These are phyloP conservation scores for Drosophila subpulchrella DNA, from an alignment of 1,140 invertebrate species.

Conservation along the genomic window DNA sequence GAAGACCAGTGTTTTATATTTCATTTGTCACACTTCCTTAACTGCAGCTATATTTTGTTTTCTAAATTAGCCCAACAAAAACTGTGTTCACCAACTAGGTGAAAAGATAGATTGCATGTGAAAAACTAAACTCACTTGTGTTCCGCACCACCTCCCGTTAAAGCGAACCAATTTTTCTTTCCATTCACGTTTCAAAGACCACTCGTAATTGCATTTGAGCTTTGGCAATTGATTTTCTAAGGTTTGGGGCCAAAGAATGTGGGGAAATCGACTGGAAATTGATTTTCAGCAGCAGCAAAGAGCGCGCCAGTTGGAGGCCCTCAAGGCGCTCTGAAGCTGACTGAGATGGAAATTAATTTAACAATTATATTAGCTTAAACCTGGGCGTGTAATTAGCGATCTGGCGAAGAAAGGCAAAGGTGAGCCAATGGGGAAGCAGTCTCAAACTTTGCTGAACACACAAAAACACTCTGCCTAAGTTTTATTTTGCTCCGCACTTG, in stretches of 20 bases:
- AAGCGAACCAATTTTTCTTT: conserved; percentile 7
- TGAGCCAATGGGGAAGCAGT: background rate
- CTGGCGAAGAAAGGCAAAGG: background rate
- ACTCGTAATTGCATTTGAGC: conserved; percentile 55
- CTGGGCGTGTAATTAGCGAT: conserved; percentile 33
- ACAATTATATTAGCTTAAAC: conserved; percentile 37
- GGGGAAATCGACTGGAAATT: conserved; percentile 65
- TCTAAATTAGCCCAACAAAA: background rate
- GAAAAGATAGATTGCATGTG: conserved; percentile 4
- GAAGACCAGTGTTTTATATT: background rate
- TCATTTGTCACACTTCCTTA: background rate
- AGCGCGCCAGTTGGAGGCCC: background rate
- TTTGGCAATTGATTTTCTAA: conserved; percentile 43
- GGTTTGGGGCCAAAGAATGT: conserved; percentile 4
- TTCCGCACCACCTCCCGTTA: conserved; percentile 9
- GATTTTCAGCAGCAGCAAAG: conserved; percentile 55
- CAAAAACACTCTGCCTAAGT: conserved; percentile 18
- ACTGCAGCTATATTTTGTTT: background rate
- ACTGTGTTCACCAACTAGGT: no score
- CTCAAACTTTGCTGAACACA: conserved; percentile 24
- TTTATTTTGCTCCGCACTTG: conserved; percentile 31
- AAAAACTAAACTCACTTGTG: conserved; percentile 13
- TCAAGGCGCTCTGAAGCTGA: conserved; percentile 20
- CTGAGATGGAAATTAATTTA: conserved; percentile 23
- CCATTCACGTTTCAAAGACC: conserved; percentile 21